These are phyloP conservation scores for Hylaeus volcanicus DNA, from an alignment of 1,140 invertebrate species.

Conservation along the genomic window DNA sequence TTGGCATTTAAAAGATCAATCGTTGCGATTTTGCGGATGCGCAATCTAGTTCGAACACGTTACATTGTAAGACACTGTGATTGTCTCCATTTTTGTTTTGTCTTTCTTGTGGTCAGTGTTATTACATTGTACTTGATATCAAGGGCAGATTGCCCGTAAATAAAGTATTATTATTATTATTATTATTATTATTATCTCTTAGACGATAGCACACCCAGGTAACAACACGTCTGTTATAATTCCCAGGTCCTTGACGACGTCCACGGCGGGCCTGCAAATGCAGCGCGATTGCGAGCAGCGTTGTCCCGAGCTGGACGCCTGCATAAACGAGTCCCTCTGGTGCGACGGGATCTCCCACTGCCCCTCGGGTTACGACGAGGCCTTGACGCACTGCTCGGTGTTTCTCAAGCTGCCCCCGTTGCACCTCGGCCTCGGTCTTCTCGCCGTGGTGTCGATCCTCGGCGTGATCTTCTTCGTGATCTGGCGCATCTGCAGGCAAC, in stretches of 20 bases:
- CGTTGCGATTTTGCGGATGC: too few relatives aligned
- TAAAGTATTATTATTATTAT: too few relatives aligned
- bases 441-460: constrained; percentile 74
- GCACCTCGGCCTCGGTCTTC: constrained; percentile 83
- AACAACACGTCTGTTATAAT: too few relatives aligned
- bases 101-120: too few relatives aligned
- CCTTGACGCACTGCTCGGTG: constrained; percentile 88
- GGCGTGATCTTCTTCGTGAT: constrained; percentile 78
- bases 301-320: constrained; percentile 92
- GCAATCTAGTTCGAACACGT: too few relatives aligned
- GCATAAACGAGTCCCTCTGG: constrained; percentile 93
- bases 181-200: too few relatives aligned
- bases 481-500: constrained; percentile 84
- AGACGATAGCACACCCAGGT: too few relatives aligned
- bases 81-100: too few relatives aligned
- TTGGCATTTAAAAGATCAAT: too few relatives aligned
- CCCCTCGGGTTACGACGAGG: constrained; percentile 93
- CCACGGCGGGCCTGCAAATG: constrained; percentile 82
- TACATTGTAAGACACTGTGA: too few relatives aligned
- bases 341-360: constrained; percentile 93
- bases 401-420: constrained; percentile 87
- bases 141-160: too few relatives aligned
- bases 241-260: constrained; percentile 73
- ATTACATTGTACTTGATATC: too few relatives aligned
- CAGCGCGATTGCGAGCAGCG: constrained; percentile 88